These are phyloP conservation scores for Anagyrus pseudococci DNA, from an alignment of 2,888 invertebrate genomes.

Conservation along the genomic window DNA sequence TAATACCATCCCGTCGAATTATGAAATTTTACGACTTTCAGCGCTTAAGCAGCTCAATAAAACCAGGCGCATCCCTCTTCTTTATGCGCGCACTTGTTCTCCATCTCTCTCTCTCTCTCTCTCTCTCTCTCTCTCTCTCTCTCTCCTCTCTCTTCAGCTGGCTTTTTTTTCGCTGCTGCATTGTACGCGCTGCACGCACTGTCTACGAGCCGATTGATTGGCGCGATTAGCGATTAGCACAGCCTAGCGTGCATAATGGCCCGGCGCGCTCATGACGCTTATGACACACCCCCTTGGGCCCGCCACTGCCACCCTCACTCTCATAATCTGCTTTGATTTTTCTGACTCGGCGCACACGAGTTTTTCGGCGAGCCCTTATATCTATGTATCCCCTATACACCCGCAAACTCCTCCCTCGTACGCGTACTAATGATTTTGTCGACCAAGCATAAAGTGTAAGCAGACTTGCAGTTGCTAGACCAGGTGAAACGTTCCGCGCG, in stretches of 20 bases:
- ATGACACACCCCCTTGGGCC: slow-evolving; percentile 37
- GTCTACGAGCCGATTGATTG: not conserved
- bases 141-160: not conserved
- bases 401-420: too few relatives aligned
- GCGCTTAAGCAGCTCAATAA: slow-evolving; percentile 24
- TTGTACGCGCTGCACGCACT: not conserved
- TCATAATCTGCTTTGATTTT: slow-evolving; percentile 52
- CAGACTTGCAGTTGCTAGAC: slow-evolving; percentile 44
- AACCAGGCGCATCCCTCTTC: slow-evolving; percentile 1
- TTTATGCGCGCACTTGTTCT: too few relatives aligned
- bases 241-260: slow-evolving; percentile 37
- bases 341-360: slow-evolving; percentile 42
- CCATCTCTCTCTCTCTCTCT: too few relatives aligned
- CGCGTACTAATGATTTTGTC: slow-evolving; percentile 60
- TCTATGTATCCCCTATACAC: not conserved
- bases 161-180: too few relatives aligned
- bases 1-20: slow-evolving; percentile 21
- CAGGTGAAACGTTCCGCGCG: slow-evolving; percentile 48
- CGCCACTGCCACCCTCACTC: not conserved
- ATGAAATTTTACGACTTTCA: slow-evolving; percentile 22
- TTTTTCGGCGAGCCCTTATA: not conserved
- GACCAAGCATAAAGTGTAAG: slow-evolving; percentile 46
- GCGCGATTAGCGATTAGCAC: slow-evolving; percentile 38
- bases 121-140: too few relatives aligned
- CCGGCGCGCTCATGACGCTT: slow-evolving; percentile 41